A percentile compares a stretch with the other conserved stretches of the same genome.
Evolutionary conservation across 2,888 invertebrate species (phyloP).

Genomic region (Xanthostigma xanthostigma): DNA sequence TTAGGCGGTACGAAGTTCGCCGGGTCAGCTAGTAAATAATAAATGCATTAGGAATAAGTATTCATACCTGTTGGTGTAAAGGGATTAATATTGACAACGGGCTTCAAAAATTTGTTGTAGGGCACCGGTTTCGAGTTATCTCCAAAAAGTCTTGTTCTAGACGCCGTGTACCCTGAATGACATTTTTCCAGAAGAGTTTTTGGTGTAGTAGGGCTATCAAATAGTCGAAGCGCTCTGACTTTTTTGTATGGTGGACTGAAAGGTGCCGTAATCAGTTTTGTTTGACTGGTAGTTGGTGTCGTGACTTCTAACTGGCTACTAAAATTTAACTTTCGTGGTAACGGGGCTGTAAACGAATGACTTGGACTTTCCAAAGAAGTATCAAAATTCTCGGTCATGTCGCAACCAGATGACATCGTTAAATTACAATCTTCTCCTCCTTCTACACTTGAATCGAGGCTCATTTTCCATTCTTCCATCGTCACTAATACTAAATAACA

Average conservation of each 20-base stretch:
- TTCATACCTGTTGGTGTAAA: conserved; percentile 61
- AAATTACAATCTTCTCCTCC: conserved; percentile 23
- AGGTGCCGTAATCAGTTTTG: conserved; percentile 22
- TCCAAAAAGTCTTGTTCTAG: conserved; percentile 34
- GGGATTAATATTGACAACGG: conserved; percentile 68
- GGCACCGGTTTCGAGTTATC: conserved; percentile 31
- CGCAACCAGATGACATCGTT: conserved; percentile 36
- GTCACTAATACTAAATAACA: not conserved
- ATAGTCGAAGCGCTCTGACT: conserved; percentile 47
- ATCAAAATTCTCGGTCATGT: conserved; percentile 42
- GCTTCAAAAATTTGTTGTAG: conserved; percentile 31
- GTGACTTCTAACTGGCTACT: conserved; percentile 25
- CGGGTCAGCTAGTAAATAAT: too few relatives aligned
- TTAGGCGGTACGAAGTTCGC: too few relatives aligned
- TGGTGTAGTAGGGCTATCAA: conserved; percentile 75
- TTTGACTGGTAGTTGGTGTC: conserved; percentile 5
- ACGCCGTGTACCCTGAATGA: conserved; percentile 39
- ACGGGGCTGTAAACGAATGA: conserved; percentile 35
- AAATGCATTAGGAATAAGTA: too few relatives aligned
- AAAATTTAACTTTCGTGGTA: conserved; percentile 46
- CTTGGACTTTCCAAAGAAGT: conserved; percentile 42
- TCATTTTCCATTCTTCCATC: conserved; percentile 4
- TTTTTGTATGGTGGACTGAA: conserved; percentile 44
- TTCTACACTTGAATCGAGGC: conserved; percentile 2
- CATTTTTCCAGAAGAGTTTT: conserved; percentile 65